These are phyloP conservation scores for Lucifuga dentata DNA, from an alignment of 2,113 vertebrate genomes.

Conservation along the genomic window DNA sequence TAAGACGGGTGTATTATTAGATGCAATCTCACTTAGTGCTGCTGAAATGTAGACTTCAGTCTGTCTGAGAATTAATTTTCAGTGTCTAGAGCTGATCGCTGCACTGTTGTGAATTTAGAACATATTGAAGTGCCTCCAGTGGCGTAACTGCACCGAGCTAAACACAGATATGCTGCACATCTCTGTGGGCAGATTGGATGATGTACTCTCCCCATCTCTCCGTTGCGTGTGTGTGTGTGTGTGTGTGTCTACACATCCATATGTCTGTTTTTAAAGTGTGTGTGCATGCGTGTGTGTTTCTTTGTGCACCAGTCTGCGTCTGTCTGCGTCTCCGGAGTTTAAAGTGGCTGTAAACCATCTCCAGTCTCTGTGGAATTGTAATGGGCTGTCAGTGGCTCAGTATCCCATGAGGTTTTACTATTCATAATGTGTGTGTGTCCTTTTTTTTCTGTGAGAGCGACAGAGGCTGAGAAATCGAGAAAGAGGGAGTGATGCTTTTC, in stretches of 20 bases:
- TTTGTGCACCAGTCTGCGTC: background rate
- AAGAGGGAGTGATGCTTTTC: slow-evolving; percentile 27
- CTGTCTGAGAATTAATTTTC: slow-evolving; percentile 29
- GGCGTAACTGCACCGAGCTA: slow-evolving; percentile 17
- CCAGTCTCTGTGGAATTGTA: slow-evolving; percentile 65
- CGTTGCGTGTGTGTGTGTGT: slow-evolving; percentile 16
- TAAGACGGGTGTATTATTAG: slow-evolving; percentile 28
- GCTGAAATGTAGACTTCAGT: slow-evolving; percentile 23
- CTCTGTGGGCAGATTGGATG: slow-evolving; percentile 39
- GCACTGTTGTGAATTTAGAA: slow-evolving; percentile 50
- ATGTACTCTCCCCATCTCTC: background rate
- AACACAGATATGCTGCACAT: slow-evolving; percentile 43
- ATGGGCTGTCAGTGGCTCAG: slow-evolving; percentile 66
- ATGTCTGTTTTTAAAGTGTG: slow-evolving; percentile 19
- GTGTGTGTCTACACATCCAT: slow-evolving; percentile 7
- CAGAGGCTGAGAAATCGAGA: slow-evolving; percentile 29
- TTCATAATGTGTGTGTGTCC: slow-evolving; percentile 46
- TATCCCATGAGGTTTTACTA: slow-evolving; percentile 64
- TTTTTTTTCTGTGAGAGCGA: slow-evolving; percentile 15
- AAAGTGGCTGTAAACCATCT: slow-evolving; percentile 67
- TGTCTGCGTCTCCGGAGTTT: slow-evolving; percentile 36
- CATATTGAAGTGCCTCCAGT: slow-evolving; percentile 67
- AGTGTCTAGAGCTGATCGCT: slow-evolving; percentile 34
- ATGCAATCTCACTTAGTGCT: slow-evolving; percentile 34
- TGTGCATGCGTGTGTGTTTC: background rate